Evolutionary conservation across 2,113 vertebrate species (phyloP).

Genomic region (Bubalus kerabau): DNA sequence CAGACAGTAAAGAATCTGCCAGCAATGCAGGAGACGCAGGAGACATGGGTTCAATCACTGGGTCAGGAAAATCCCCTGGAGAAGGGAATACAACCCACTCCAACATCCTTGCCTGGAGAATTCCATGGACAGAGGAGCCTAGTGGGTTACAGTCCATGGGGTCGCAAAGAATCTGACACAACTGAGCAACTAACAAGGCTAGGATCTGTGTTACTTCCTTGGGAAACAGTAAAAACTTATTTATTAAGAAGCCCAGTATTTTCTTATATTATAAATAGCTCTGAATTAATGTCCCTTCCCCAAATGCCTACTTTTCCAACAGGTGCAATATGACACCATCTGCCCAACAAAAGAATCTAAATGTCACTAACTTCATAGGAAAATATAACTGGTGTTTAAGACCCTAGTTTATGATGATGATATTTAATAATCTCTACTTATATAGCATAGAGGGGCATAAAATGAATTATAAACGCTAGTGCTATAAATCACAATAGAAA

Average conservation of each 20-base stretch:
- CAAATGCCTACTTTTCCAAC: slow-evolving; percentile 58
- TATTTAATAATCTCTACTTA: slow-evolving; percentile 50
- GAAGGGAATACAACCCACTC: not conserved
- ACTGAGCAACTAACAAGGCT: not conserved
- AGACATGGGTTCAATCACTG: not conserved
- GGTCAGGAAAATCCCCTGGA: not conserved
- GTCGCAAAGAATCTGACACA: not conserved
- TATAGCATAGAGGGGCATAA: not conserved
- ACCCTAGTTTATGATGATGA: slow-evolving; percentile 37
- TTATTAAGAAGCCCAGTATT: slow-evolving; percentile 45
- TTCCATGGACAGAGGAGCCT: not conserved
- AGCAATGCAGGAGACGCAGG: not conserved
- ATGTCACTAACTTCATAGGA: slow-evolving; percentile 59
- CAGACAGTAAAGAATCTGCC: not conserved
- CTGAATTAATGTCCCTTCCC: slow-evolving; percentile 60
- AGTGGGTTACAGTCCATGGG: not conserved
- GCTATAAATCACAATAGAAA: not conserved
- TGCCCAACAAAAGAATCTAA: slow-evolving; percentile 61
- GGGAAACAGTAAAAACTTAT: not conserved
- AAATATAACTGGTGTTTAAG: slow-evolving; percentile 37
- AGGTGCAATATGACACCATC: slow-evolving; percentile 63
- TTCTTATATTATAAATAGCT: slow-evolving; percentile 61
- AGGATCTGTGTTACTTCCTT: not conserved
- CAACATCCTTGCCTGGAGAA: not conserved
- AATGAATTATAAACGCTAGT: slow-evolving; percentile 15